Base-by-base conservation (phyloP, 2,888 invertebrate species). In the Aradus depressus region DNA sequence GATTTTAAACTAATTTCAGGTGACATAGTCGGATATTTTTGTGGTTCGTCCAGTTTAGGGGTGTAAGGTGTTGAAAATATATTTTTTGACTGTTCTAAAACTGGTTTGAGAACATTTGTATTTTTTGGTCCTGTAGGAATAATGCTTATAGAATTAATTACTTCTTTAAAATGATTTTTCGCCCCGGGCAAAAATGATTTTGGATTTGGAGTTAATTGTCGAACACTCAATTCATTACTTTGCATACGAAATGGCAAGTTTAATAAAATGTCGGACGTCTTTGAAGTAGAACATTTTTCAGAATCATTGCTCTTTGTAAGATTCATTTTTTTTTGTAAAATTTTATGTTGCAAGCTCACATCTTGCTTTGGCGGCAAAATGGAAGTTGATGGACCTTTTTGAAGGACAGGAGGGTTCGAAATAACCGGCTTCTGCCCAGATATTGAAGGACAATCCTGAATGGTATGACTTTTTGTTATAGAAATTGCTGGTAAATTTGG, bases 341-440 rank as follows among this genome's bases (percentile, higher is more conserved):
- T 44, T 48, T 56, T 56, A 25, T 56, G 55, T 25, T 56, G 55
- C 4, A 56, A 34, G 23, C 50, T 52, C 19, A 50, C 45, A 32
- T 52, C 49, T 23, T 39, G 38, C 37, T 25, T 8, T 14, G 44
- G 28, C 6, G 6, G n/a, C n/a, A n/a, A n/a, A n/a, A n/a, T n/a
- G n/a, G n/a, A n/a, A n/a, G n/a, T n/a, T n/a, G n/a, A n/a, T n/a
- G n/a, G n/a, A n/a, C n/a, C n/a, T n/a, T n/a, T n/a, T n/a, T n/a
- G n/a, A n/a, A n/a, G n/a, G n/a, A n/a, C n/a, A n/a, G n/a, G n/a
- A n/a, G n/a, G n/a, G n/a, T n/a, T n/a, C n/a, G n/a, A n/a, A n/a
- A n/a, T n/a, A n/a, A n/a, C n/a, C n/a, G n/a, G n/a, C n/a, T n/a
- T n/a, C n/a, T n/a, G n/a, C n/a, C n/a, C n/a, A n/a, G n/a, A n/a